Conservation (phyloP, 2,113 vertebrate genomes). For the Dinomys branickii region DNA sequence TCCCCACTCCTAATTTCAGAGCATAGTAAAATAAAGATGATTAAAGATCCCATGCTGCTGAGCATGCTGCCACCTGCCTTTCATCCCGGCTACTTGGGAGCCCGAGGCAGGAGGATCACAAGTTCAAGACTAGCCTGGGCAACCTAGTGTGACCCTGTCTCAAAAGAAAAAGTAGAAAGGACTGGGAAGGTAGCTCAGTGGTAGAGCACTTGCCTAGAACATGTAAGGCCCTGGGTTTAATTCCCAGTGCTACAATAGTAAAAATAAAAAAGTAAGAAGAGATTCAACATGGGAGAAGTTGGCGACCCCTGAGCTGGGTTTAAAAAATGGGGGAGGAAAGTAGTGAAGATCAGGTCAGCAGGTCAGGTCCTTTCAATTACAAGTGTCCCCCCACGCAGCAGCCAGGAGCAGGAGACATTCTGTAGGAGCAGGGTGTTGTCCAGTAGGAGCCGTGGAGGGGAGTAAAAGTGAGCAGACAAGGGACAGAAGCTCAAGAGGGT, state of each 20-base stretch:
- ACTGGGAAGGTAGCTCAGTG: background rate
- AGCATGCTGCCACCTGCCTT: background rate
- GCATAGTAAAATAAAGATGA: background rate
- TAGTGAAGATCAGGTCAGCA: background rate
- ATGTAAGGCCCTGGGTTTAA: background rate
- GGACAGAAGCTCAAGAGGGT: background rate
- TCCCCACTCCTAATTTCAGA: background rate
- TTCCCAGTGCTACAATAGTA: background rate
- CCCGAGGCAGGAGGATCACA: background rate
- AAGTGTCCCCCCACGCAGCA: background rate
- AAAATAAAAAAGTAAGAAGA: background rate
- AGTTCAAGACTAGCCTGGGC: background rate
- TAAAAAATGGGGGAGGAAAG: background rate
- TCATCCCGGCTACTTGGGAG: background rate
- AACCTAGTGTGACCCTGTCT: background rate
- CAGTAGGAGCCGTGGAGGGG: background rate
- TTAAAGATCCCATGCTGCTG: background rate
- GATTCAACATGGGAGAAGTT: background rate
- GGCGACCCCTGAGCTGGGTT: background rate
- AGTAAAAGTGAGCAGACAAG: background rate
- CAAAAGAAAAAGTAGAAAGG: background rate
- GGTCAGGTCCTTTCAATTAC: background rate
- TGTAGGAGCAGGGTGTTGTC: too few species aligned
- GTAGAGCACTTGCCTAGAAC: background rate
- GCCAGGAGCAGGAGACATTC: background rate